Percentiles rank a stretch among this genome's conserved stretches.
phyloP scores from a whole-genome alignment of 2,797 vertebrate genomes.

The Microctenopoma lineatum region DNA sequence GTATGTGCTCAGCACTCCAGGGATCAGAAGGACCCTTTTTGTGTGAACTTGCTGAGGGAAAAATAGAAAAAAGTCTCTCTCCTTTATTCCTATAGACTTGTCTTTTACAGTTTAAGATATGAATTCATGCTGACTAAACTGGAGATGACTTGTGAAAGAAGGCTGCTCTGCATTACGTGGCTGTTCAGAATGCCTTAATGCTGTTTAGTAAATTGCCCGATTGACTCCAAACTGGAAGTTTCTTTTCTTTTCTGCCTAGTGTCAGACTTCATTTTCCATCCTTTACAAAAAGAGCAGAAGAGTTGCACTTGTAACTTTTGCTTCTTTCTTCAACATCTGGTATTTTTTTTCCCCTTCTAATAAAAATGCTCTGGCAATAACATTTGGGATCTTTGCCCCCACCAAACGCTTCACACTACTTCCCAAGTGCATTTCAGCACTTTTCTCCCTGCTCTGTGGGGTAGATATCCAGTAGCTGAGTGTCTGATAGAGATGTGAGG shows the following conservation, averaged over 20 bases:
- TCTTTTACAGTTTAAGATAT: conserved; percentile 50
- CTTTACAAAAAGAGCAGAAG: conserved; percentile 47
- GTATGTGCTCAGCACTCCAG: conserved; percentile 79
- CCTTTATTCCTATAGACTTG: conserved; percentile 36
- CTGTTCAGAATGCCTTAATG: conserved; percentile 49
- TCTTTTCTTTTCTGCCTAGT: conserved; percentile 47
- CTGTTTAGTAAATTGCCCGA: conserved; percentile 50
- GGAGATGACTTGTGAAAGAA: conserved; percentile 43
- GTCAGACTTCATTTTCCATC: conserved; percentile 67
- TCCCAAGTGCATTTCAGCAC: conserved; percentile 58
- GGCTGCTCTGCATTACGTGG: conserved; percentile 43
- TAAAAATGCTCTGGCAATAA: conserved; percentile 62
- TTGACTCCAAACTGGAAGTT: conserved; percentile 40
- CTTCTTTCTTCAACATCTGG: conserved; percentile 66
- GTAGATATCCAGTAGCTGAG: conserved; percentile 60
- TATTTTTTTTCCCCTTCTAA: conserved; percentile 36
- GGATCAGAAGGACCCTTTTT: conserved; percentile 80
- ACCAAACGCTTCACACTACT: conserved; percentile 49
- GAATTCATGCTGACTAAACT: conserved; percentile 43
- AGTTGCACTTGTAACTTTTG: conserved; percentile 69
- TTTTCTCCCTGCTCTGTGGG: conserved; percentile 29
- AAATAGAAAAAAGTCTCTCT: conserved; percentile 60
- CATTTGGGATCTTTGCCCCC: conserved; percentile 55
- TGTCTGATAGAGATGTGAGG: conserved; percentile 46
- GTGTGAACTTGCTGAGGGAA: conserved; percentile 76